phyloP scores from a whole-genome alignment of 2,113 vertebrate genomes.

The Neodon shergylaensis region DNA sequence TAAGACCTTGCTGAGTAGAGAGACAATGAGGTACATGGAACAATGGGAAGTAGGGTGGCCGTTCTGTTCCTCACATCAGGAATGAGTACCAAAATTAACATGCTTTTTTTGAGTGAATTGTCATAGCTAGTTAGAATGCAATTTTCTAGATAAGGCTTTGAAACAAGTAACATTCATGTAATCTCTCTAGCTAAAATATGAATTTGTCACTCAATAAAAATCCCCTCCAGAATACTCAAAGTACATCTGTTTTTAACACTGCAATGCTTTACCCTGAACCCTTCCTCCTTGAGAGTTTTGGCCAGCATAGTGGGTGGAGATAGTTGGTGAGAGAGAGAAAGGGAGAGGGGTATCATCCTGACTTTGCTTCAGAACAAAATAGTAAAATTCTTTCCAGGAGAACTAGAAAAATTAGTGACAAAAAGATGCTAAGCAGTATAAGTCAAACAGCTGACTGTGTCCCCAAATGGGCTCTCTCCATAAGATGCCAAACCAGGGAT shows the following conservation, averaged over 20 bases:
- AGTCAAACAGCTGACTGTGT: background rate
- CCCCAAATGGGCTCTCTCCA: background rate
- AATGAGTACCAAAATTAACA: background rate
- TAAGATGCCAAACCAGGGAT: background rate
- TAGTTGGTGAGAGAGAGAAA: background rate
- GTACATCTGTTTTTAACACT: slow-evolving; percentile 54
- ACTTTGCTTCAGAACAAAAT: slow-evolving; percentile 16
- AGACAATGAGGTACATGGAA: background rate
- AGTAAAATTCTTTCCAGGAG: background rate
- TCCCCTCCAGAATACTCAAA: background rate
- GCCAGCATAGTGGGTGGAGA: background rate
- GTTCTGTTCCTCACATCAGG: background rate
- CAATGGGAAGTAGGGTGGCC: background rate
- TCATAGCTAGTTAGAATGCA: background rate
- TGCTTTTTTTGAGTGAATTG: background rate
- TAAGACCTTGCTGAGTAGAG: background rate
- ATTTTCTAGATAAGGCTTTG: slow-evolving; percentile 23
- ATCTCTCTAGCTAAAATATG: slow-evolving; percentile 7
- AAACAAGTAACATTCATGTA: slow-evolving; percentile 20
- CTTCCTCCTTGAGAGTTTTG: background rate
- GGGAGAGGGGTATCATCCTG: too few species aligned
- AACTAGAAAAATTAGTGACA: background rate
- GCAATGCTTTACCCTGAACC: background rate
- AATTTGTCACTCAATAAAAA: slow-evolving; percentile 42
- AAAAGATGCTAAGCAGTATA: background rate